phyloP scores from a whole-genome alignment of 35 echinoderm and acorn worm species.

The Stichopus chloronotus region DNA sequence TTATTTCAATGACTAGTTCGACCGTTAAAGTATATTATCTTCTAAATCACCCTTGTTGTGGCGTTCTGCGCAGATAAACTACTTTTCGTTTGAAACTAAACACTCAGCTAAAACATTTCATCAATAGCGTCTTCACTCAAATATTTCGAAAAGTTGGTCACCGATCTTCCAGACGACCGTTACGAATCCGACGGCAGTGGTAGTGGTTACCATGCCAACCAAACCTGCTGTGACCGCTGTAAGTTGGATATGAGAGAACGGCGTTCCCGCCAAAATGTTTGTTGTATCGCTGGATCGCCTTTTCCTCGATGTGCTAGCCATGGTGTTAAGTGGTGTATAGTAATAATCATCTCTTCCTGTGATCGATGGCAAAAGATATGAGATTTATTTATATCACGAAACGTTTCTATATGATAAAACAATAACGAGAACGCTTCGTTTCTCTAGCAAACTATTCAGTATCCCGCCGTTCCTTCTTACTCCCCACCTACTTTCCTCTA shows the following conservation, averaged over 20 bases:
- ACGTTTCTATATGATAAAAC: too few species aligned
- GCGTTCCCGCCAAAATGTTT: not conserved
- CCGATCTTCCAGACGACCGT: not conserved
- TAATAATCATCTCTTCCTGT: conserved; percentile 21
- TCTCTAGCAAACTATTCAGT: too few species aligned
- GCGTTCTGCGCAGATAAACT: too few species aligned
- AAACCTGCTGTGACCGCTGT: not conserved
- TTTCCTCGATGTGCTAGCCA: not conserved
- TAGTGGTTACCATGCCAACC: conserved; percentile 31
- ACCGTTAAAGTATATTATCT: too few species aligned
- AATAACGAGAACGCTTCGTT: too few species aligned
- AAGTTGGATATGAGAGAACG: not conserved
- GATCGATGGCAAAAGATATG: not conserved
- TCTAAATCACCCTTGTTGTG: too few species aligned
- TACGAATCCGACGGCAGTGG: conserved; percentile 19
- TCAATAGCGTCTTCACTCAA: not conserved
- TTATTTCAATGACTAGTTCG: too few species aligned
- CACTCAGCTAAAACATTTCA: too few species aligned
- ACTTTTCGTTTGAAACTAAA: too few species aligned
- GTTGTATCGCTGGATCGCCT: not conserved
- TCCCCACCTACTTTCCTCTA: too few species aligned
- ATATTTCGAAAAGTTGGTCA: conserved; percentile 27
- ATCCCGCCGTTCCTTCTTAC: too few species aligned
- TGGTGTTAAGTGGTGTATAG: not conserved
- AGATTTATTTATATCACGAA: too few species aligned